phyloP scores from a whole-genome alignment of 1,140 invertebrate genomes.

The Mamestra configurata region DNA sequence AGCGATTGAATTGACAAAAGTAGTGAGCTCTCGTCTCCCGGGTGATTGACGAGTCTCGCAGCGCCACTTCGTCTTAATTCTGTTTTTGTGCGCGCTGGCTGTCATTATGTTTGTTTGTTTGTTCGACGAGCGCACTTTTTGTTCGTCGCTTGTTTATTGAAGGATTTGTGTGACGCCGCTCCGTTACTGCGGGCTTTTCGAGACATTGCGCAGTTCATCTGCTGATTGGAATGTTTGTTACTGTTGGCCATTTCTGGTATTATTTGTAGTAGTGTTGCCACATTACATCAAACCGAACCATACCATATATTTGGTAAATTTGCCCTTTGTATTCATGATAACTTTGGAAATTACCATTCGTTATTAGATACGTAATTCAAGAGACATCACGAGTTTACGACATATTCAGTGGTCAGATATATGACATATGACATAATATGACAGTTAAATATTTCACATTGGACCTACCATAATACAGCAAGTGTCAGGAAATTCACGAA shows the following conservation, averaged over 20 bases:
- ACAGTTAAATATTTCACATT: background rate
- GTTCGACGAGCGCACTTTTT: constrained; percentile 22
- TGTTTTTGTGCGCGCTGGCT: constrained; percentile 19
- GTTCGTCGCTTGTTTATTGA: constrained; percentile 10
- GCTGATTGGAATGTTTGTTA: background rate
- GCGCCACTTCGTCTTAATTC: constrained; percentile 31
- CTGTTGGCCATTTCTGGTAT: background rate
- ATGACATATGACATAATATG: background rate
- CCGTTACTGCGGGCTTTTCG: background rate
- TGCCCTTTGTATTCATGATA: too few relatives aligned
- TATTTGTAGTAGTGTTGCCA: too few relatives aligned
- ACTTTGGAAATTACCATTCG: too few relatives aligned
- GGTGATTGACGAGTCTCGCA: constrained; percentile 38
- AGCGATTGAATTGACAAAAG: constrained; percentile 33
- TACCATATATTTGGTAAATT: too few relatives aligned
- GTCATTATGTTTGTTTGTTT: constrained; percentile 38
- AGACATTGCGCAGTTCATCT: background rate
- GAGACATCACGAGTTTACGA: too few relatives aligned
- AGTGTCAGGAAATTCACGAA: background rate
- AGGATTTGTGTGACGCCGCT: constrained; percentile 7
- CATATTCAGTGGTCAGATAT: too few relatives aligned
- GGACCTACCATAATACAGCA: background rate
- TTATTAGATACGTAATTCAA: too few relatives aligned
- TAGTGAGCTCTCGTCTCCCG: constrained; percentile 19
- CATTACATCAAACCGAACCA: too few relatives aligned